Base-by-base conservation (phyloP, 2,888 invertebrate species). In the Lutraria lutraria region DNA sequence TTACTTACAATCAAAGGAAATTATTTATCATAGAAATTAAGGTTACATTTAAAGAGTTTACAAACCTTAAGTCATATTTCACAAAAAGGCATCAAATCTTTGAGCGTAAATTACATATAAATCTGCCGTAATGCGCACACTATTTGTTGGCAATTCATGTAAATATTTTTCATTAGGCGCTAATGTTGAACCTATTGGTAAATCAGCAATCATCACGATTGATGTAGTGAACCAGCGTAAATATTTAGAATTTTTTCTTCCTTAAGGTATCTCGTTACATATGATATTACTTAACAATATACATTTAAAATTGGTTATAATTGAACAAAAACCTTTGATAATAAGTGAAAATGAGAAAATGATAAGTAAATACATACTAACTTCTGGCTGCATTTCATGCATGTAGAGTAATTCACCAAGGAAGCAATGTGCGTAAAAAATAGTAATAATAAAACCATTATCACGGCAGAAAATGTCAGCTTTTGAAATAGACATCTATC, bases 391-490 rank as follows among this genome's bases (percentile, higher is more conserved):
- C 76, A 34, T 76, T 76, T 76, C 76, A 31, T 76, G 76, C 76
- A 76, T 76, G 76, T 76, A 76, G 76, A 31, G 76, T 31, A 13
- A 76, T 76, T 76, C 76, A 76, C 76, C 76, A 53, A 54, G 25
- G 76, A 84, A 54, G 31, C 72, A 84, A 72, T 76, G 84, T 85
- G 88, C 85, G 88, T 84, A 89, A 84, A 86, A 60, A 82, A 81
- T 54, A 21, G 54, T 54, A 34, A 81, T 87, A 87, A 89, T 87
- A 85, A 86, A 90, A 87, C 83, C 87, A 86, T 90, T 86, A 88
- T 90, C 83, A 81, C 83, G 43, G 76, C 83, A 29, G 89, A 89
- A 85, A 90, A 91, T 91, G 91, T 91, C 91, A 90, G 86, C 52
- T 72, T 85, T 63, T 53, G 83, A 88, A 90, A 87, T 76, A 86